Evolutionary conservation across 2,797 vertebrate genomes (phyloP).

Genomic region (Alca torda): DNA sequence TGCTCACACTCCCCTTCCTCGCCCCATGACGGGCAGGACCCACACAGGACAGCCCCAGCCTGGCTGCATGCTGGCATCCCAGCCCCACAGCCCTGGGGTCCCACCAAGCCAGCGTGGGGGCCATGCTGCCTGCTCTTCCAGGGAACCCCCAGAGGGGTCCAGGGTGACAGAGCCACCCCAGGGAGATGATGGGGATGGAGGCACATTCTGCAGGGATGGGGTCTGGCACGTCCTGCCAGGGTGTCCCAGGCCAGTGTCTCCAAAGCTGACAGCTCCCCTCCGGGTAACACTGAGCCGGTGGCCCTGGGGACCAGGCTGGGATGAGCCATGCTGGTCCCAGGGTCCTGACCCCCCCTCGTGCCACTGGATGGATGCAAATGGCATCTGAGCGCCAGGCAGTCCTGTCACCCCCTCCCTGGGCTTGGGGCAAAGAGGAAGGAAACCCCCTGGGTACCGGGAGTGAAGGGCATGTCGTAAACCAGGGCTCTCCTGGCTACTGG

Average conservation of each 20-base stretch:
- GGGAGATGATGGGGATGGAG: neutral
- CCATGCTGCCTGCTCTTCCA: neutral
- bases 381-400: neutral
- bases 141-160: neutral
- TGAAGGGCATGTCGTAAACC: neutral
- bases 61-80: fast-evolving
- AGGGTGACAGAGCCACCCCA: neutral
- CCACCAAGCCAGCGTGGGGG: fast-evolving
- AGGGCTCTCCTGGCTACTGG: neutral
- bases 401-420: neutral
- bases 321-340: fast-evolving
- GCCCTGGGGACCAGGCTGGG: neutral
- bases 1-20: neutral
- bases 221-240: neutral
- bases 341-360: neutral
- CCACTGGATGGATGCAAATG: neutral
- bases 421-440: neutral
- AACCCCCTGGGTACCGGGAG: neutral
- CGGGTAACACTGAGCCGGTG: too few relatives aligned
- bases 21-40: neutral
- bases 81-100: neutral
- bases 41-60: neutral
- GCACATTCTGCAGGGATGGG: neutral
- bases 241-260: neutral
- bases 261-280: neutral